A percentile compares a stretch with the other conserved stretches of the same genome.
Evolutionary conservation across 2,113 vertebrate species (phyloP).

Genomic region (Dicaeum eximium): DNA sequence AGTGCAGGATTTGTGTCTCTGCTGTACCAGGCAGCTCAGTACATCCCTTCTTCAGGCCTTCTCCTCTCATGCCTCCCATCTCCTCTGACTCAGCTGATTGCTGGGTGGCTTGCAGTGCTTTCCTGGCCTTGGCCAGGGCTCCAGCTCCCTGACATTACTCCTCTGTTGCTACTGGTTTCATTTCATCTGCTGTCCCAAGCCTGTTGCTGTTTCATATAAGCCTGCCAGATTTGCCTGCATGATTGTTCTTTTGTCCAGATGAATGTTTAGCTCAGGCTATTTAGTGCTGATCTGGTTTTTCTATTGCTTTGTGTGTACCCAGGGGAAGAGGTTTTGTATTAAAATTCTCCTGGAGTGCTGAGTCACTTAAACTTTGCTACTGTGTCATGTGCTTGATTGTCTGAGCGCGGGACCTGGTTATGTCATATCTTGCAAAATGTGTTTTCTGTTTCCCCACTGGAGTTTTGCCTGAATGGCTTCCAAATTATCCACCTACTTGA

Average conservation of each 20-base stretch:
- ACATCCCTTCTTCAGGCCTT: background rate
- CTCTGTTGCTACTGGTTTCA: background rate
- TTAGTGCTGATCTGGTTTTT: conserved; percentile 61
- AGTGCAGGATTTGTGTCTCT: background rate
- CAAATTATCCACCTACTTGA: conserved; percentile 43
- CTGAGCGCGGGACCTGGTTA: background rate
- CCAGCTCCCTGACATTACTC: background rate
- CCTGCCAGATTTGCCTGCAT: conserved; percentile 41
- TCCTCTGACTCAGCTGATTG: background rate
- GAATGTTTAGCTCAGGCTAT: conserved; percentile 45
- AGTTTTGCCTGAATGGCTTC: conserved; percentile 33
- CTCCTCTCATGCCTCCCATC: background rate
- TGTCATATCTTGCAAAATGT: conserved; percentile 48
- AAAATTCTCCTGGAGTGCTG: conserved; percentile 58
- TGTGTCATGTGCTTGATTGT: conserved; percentile 36
- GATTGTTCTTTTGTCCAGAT: conserved; percentile 58
- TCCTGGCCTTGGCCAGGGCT: background rate
- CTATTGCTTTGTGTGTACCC: conserved; percentile 44
- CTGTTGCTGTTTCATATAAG: conserved; percentile 16
- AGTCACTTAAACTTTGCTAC: conserved; percentile 57
- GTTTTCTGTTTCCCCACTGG: conserved; percentile 34
- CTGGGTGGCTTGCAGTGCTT: background rate
- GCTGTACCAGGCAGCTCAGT: background rate
- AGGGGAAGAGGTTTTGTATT: conserved; percentile 35
- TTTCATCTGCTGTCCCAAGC: background rate